Conservation (phyloP, 2,888 invertebrate genomes). For the Dendrolimus houi region DNA sequence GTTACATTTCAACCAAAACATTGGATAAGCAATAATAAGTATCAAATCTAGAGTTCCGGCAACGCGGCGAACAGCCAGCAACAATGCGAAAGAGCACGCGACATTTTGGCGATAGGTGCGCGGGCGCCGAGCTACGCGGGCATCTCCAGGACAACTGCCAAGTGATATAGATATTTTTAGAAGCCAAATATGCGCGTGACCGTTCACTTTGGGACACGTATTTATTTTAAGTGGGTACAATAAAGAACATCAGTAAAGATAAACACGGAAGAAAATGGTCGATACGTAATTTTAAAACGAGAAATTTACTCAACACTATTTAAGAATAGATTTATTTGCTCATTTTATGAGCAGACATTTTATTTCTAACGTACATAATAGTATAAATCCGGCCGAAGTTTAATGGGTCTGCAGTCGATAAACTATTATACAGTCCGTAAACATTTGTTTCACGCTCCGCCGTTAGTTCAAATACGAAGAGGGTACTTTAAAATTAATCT, state of each 20-base stretch:
- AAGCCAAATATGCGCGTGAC: conserved; percentile 63
- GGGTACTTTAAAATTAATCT: background rate
- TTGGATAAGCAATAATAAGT: conserved; percentile 32
- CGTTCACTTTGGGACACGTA: conserved; percentile 45
- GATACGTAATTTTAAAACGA: background rate
- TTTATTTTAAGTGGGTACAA: conserved; percentile 51
- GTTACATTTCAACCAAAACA: no score
- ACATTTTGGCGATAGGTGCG: conserved; percentile 39
- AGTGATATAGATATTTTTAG: conserved; percentile 64
- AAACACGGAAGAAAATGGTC: conserved; percentile 33
- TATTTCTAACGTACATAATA: background rate
- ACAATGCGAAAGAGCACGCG: conserved; percentile 32
- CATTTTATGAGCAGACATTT: background rate
- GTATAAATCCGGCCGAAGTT: background rate
- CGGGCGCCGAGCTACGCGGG: conserved; percentile 21
- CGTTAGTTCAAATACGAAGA: background rate
- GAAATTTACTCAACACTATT: background rate
- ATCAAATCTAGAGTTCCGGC: conserved; percentile 8
- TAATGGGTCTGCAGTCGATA: background rate
- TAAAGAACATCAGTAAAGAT: conserved; percentile 35
- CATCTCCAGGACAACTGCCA: conserved; percentile 57
- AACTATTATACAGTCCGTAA: background rate
- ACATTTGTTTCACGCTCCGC: background rate
- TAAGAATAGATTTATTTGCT: background rate
- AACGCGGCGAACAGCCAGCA: conserved; percentile 7